These are phyloP conservation scores for Corythaixoides concolor DNA, from an alignment of 2,113 vertebrate genomes.

Conservation along the genomic window DNA sequence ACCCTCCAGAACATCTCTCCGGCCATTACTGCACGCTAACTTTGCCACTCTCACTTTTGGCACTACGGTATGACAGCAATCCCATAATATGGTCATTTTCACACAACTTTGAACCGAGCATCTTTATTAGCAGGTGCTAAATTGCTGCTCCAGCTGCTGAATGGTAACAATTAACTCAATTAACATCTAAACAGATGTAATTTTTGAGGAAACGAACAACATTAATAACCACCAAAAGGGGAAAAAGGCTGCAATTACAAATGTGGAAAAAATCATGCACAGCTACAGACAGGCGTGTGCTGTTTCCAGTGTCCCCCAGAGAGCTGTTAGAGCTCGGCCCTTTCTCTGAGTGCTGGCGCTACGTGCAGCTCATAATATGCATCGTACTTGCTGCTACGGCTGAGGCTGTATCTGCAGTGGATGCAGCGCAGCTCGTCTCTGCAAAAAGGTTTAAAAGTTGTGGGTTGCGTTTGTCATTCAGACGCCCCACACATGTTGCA, in stretches of 20 bases:
- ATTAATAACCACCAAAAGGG: slow-evolving; percentile 68
- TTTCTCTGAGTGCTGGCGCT: not conserved
- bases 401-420: not conserved
- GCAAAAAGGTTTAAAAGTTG: not conserved
- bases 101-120: not conserved
- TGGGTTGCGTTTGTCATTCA: not conserved
- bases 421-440: not conserved
- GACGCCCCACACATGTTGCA: accelerated
- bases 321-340: not conserved
- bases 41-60: not conserved
- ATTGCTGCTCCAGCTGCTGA: slow-evolving; percentile 74
- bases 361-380: not conserved
- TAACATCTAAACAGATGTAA: slow-evolving; percentile 74
- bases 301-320: not conserved
- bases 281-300: not conserved
- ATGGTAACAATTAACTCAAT: slow-evolving; percentile 72
- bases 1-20: not conserved
- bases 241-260: slow-evolving; percentile 13
- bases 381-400: not conserved
- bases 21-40: not conserved
- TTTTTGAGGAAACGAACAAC: slow-evolving; percentile 75
- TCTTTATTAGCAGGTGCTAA: slow-evolving; percentile 73
- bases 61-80: not conserved
- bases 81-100: slow-evolving; percentile 24
- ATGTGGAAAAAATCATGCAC: not conserved